Evolutionary conservation across 2,888 invertebrate genomes (phyloP), one percentile per base, ranked within the genome.

Genomic region (Eremobia ochroleuca): DNA sequence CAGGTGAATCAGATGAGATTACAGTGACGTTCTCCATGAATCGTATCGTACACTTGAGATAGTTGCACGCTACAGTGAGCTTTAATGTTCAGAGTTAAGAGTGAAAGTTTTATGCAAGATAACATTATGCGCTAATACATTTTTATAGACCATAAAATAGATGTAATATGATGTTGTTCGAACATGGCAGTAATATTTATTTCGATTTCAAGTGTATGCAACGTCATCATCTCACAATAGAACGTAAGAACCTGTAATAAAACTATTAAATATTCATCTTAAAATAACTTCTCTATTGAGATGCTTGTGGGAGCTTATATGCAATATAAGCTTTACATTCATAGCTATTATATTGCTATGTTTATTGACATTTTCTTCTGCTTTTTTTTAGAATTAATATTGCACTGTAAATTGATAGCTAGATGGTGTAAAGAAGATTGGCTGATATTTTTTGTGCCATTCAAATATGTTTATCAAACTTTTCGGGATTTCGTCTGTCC

Each of bases 161-260:
- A 81, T 78, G 79, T 62, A 70, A 72, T 52, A 77, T 77, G 72
- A 76, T 76, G 65, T 67, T 73, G 58, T 79, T 70, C 58, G 70
- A 64, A 77, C 65, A 76, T 61, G 73, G 66, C 69, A 73, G 61
- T 6, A 69, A 76, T 59, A 78, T 79, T 76, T 73, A 76, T 79
- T 71, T 75, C 21, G 46, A 65, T 72, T 58, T 73, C 68, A 76
- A 71, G 82, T 79, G 55, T 73, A 49, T 67, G 72, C 52, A 76
- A 77, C 84, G 64, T 78, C 73, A 82, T 77, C 66, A 77, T 87
- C 49, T 75, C 58, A 75, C 73, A 76, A n/a, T 70, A 58, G 61
- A n/a, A n/a, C 68, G 73, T 65, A 82, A 79, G 58, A 66, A 85
- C 87, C 87, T 87, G 87, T 77, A 87, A 87, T 80, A 88, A 87